Conservation (phyloP, 2,888 invertebrate genomes). For the Hydropsyche betteni region DNA sequence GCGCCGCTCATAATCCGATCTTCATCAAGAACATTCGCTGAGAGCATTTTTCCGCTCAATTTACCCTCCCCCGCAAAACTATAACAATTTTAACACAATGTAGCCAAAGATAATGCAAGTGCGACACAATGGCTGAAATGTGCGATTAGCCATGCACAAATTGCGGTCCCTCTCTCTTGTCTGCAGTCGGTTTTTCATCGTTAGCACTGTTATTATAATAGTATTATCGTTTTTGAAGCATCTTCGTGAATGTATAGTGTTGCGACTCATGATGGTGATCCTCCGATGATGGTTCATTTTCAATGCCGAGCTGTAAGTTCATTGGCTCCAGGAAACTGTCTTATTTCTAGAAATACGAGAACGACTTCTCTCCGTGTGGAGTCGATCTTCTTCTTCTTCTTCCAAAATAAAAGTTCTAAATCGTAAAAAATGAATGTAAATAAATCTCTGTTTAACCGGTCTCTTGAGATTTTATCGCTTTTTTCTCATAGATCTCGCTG, state of each 20-base stretch:
- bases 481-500: too few species aligned
- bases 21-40: too few species aligned
- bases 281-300: conserved; percentile 6
- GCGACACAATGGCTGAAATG: neutral
- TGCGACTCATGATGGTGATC: neutral
- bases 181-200: neutral
- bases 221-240: too few species aligned
- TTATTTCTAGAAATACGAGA: conserved; percentile 38
- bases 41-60: too few species aligned
- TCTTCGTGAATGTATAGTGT: too few species aligned
- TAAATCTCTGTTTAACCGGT: conserved; percentile 7
- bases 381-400: conserved; percentile 21
- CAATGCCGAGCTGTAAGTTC: conserved; percentile 29
- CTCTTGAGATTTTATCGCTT: neutral
- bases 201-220: neutral
- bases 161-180: neutral
- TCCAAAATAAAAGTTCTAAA: too few species aligned
- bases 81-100: too few species aligned
- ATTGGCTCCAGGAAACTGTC: conserved; percentile 41
- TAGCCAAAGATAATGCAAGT: neutral
- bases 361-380: conserved; percentile 16
- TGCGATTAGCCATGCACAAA: conserved; percentile 1
- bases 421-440: too few species aligned
- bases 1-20: too few species aligned
- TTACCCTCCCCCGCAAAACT: too few species aligned